Base-by-base conservation (phyloP, 2,113 vertebrate species). In the Pyrgilauda ruficollis region DNA sequence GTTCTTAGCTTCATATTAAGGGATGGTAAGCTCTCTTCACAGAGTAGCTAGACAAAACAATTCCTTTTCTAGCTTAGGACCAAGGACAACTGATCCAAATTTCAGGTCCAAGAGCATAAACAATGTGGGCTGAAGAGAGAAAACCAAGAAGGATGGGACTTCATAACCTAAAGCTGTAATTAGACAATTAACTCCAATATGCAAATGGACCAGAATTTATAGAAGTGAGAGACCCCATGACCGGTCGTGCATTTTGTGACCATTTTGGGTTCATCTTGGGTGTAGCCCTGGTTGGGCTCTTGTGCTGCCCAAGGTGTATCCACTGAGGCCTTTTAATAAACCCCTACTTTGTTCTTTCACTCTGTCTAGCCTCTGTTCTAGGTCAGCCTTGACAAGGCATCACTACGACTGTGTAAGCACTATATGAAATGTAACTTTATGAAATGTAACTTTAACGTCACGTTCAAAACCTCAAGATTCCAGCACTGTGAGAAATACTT, bases 161-260 rank as follows among this genome's bases (percentile, higher is more conserved):
- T 59, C 58, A 37, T 59, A 59, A 37, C n/a, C n/a, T 37, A 61
- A 61, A 37, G 58, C 35, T 37, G 8, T 27, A 61, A 26, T 5
- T 61, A 15, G n/a, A 61, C 58, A 61, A 61, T 37, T 12, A 26
- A 61, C 24, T 37, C n/a, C 58, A 61, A 37, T 18, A 37, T 61
- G 35, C 23, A 26, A 37, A 61, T 37, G 35, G 15, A 37, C 15
- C 23, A 61, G 35, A 26, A 37, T 5, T 26, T 37, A 12, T 12
- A 61, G 37, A 37, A 37, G n/a, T 61, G 23, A 11, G 58, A 61
- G 58, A 37, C 15, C 15, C 7, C 1, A 15, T 61, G 23, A 17
- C 10, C 2, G 0, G 23, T 37, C 1, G 2, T 27, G 7, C 7
- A 37, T 37, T 61, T 37, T 61, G 35, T 37, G 15, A 12, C n/a